These are phyloP conservation scores for Heterotis niloticus DNA, from an alignment of 2,113 vertebrate species.

Conservation along the genomic window DNA sequence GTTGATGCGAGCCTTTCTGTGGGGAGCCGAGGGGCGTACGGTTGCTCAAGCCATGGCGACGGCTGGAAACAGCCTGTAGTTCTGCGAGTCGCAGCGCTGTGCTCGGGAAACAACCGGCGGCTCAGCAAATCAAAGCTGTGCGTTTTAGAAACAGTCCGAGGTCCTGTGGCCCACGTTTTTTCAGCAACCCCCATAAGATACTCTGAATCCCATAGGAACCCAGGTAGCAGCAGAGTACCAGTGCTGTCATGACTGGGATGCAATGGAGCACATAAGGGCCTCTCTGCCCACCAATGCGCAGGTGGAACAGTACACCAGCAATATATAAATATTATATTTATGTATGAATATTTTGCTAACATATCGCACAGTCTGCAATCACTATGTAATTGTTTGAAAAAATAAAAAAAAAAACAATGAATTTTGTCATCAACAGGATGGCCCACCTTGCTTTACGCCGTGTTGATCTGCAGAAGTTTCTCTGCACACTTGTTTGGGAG, in stretches of 20 bases:
- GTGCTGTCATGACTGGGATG: too few species aligned
- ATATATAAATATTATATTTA: not conserved
- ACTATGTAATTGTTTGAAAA: not conserved
- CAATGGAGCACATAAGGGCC: too few species aligned
- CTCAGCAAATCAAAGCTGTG: not conserved
- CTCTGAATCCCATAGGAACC: too few species aligned
- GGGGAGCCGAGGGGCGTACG: too few species aligned
- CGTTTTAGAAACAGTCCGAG: not conserved
- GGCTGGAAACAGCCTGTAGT: not conserved
- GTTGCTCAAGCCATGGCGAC: not conserved
- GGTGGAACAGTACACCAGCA: not conserved
- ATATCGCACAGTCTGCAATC: not conserved
- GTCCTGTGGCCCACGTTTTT: too few species aligned
- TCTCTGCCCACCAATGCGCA: too few species aligned
- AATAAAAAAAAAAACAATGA: not conserved
- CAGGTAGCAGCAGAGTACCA: too few species aligned
- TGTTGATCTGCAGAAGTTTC: too few species aligned
- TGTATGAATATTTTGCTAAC: not conserved
- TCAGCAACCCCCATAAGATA: too few species aligned
- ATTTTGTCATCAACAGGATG: not conserved
- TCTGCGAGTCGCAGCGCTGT: not conserved
- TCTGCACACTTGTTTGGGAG: too few species aligned
- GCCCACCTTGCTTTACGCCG: not conserved
- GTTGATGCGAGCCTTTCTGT: not conserved
- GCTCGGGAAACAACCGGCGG: not conserved